Base-by-base conservation (phyloP, 64 coral and sea anemone species). In the Actinia equina region DNA sequence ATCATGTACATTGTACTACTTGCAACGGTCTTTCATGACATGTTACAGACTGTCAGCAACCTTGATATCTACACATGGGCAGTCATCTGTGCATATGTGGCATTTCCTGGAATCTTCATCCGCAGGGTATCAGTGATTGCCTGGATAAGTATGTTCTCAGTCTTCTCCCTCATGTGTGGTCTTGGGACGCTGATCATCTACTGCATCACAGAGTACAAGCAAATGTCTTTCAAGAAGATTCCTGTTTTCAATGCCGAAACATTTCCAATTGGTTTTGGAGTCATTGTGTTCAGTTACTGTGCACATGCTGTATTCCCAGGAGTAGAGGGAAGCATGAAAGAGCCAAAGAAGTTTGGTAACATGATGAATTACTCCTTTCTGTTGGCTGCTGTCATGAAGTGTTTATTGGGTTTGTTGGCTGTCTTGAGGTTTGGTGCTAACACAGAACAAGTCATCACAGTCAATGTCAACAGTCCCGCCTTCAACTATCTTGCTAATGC, bases 111-210 rank as follows among this genome's bases (percentile, higher is more conserved):
- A 10, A 92, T 96, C 46, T 96, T 96, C 64, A 96, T 96, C 88
- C 89, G 84, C 4, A 84, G 94, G 19, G 94, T 96, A 42, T 96
- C 94, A 20, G 74, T 96, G 30, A 96, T 96, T 78, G 92, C 94
- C 10, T 96, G 94, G 94, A 93, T 96, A 55, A 96, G 94, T 74
- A 96, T 96, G 94, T 88, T 96, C 42, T 96, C 94, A 43, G 91
- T 96, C 8, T 96, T 96, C 61, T 87, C 94, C 0, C 76, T 96
- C 7, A 83, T 96, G 77, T 85, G 79, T 9, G 86, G 94, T 23
- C 91, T 96, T 77, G 45, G 83, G 17, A 93, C 85, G 4, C 86
- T 96, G 30, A 87, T 96, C 23, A 83, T 93, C 16, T 96, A 90
- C 53, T 96, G 94, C 79, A 85, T 96, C 46, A 90, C 67, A 27